These are phyloP conservation scores for Branchellion lobata DNA, from an alignment of 2,888 invertebrate species.

Conservation along the genomic window DNA sequence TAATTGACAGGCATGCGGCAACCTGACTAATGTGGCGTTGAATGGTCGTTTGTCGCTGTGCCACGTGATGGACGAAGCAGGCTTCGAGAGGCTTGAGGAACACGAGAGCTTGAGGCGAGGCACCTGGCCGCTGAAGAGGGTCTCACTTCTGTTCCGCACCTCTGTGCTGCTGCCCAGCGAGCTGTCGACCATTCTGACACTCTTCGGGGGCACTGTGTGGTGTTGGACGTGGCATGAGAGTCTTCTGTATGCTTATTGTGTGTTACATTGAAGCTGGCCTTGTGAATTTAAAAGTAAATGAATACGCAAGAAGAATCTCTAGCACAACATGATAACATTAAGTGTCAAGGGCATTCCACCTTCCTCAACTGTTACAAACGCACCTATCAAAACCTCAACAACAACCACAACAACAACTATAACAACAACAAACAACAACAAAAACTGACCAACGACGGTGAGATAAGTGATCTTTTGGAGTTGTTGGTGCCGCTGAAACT, in stretches of 20 bases:
- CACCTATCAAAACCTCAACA: too few relatives aligned
- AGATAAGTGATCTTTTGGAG: neutral
- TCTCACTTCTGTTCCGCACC: neutral
- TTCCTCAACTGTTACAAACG: too few relatives aligned
- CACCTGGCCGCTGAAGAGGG: neutral
- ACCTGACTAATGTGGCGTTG: neutral
- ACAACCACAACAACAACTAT: too few relatives aligned
- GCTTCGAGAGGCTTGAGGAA: neutral
- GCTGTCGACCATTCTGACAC: constrained; percentile 1
- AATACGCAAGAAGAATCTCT: too few relatives aligned
- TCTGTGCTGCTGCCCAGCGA: neutral
- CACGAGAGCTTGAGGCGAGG: neutral
- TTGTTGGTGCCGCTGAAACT: neutral
- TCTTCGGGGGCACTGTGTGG: neutral
- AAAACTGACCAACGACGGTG: neutral
- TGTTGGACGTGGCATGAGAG: too few relatives aligned
- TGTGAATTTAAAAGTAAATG: too few relatives aligned
- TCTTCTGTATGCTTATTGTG: too few relatives aligned
- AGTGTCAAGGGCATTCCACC: too few relatives aligned
- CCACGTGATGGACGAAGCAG: constrained; percentile 14
- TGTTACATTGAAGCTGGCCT: too few relatives aligned
- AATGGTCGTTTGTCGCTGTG: neutral
- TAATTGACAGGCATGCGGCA: neutral
- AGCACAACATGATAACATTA: too few relatives aligned
- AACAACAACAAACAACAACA: too few relatives aligned